phyloP scores from a whole-genome alignment of 2,113 vertebrate genomes.

The Orycteropus afer region DNA sequence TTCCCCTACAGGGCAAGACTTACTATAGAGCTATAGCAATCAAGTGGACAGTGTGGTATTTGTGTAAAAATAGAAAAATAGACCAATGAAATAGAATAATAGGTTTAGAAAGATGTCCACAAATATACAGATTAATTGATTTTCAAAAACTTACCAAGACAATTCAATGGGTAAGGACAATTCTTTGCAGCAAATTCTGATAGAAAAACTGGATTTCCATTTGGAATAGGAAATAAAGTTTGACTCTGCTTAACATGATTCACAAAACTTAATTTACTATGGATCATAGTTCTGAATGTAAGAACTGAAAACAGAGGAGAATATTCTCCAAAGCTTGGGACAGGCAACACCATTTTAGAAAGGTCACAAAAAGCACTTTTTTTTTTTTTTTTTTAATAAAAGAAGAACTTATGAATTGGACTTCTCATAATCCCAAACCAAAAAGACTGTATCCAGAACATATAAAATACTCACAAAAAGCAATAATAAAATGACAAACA shows the following conservation, averaged over 20 bases:
- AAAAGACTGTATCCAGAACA: neutral
- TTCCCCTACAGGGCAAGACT: too few relatives aligned
- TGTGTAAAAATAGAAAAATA: neutral
- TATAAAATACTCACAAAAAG: neutral
- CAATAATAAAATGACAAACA: conserved; percentile 12
- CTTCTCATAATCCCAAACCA: conserved; percentile 1
- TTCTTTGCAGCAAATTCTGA: neutral
- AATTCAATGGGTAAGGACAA: neutral
- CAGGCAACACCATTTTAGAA: neutral
- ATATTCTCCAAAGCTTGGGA: neutral
- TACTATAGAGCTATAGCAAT: neutral
- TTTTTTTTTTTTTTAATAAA: too few relatives aligned
- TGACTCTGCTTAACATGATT: neutral
- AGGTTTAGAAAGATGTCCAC: neutral
- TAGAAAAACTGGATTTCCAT: neutral
- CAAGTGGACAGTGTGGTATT: neutral
- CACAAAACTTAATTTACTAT: neutral
- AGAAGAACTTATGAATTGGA: neutral
- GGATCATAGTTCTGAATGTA: neutral
- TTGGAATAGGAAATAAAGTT: neutral
- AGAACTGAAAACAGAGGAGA: neutral
- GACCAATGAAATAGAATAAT: neutral
- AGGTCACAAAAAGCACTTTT: neutral
- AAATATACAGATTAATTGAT: neutral
- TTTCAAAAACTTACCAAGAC: neutral